Evolutionary conservation across 2,888 invertebrate species (phyloP), one percentile per base, ranked within the genome.

Genomic region (Micropterix aruncella): DNA sequence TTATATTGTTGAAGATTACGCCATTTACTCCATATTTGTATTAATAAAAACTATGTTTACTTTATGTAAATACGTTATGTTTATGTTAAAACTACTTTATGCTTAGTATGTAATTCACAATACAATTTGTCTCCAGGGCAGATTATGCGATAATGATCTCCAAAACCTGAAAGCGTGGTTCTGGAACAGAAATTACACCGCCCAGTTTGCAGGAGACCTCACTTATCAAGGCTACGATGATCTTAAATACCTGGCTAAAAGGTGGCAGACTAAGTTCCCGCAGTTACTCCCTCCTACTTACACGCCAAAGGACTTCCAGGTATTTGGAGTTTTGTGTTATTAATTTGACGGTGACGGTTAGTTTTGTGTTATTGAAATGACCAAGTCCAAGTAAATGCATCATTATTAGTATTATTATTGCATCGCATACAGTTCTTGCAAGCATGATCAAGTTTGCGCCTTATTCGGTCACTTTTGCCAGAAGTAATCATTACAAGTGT

Each of bases 101-200:
- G 38, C 3, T 38, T n/a, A n/a, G n/a, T n/a, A n/a, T n/a, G n/a
- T n/a, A n/a, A 12, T 36, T 9, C 9, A 9, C 9, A 36, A 36
- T n/a, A 12, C n/a, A 12, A 36, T 36, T 15, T 27, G 12, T 19
- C 42, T 43, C 9, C 61, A 66, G 59, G 65, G 70, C 52, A 75
- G 78, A 2, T 63, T 89, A 48, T 90, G 89, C 58, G 55, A 62
- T 2, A 68, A 75, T 2, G 89, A 89, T 61, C 57, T 82, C 46
- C 70, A 79, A 36, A 67, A 78, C 19, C 62, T 89, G 3, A 70
- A 73, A 53, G 66, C 66, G 42, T 86, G 85, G 86, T 60, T 65
- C 40, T 81, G 82, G 75, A 74, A 77, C 53, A 61, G 67, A 1
- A 74, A 75, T 16, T 70, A 81, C 46, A 77, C 74, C 27, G 56